Evolutionary conservation across 1,140 invertebrate species (phyloP), one percentile per base, ranked within the genome.

Genomic region (Rhizoglyphus robini): DNA sequence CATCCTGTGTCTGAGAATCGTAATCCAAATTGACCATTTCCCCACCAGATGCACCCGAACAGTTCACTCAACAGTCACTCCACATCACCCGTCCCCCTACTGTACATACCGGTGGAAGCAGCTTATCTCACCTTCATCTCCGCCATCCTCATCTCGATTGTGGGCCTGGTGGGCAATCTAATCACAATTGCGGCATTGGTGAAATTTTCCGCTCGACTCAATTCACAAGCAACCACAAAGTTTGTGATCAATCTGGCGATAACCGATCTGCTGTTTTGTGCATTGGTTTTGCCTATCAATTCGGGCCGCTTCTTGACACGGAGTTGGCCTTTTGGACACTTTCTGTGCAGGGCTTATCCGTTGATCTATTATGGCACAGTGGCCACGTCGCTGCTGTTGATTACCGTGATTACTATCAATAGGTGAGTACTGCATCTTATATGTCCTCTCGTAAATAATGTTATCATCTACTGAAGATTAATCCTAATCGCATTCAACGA

Each of bases 281-380:
- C 82, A 36, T 82, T 91, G 68, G 90, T 89, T 76, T 77, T 92
- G 68, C 89, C 89, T 0, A 77, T 90, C 46, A 90, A 87, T 1
- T 30, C 65, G 4, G 54, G 67, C 18, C 62, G 87, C 87, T 23
- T 84, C 83, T 70, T 80, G 88, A 72, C 90, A 86, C 75, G 84
- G 88, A 69, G 80, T 86, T 92, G 88, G 88, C 80, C 85, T 32
- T 79, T 90, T n/a, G 88, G 88, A 1, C 81, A 84, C 1, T 79
- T 80, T 1, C 79, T 90, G 15, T 91, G 88, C 74, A 82, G 83
- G 74, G 80, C 90, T 72, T 92, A 91, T 76, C 88, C 88, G 0
- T 84, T 91, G 67, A 84, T 91, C 70, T 90, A 90, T 76, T 91
- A 91, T 74, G 88, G 87, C 62, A 91, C 91, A 73, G 87, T 91